Evolutionary conservation across 2,888 invertebrate species (phyloP).

Genomic region (Drosophila aldrichi): DNA sequence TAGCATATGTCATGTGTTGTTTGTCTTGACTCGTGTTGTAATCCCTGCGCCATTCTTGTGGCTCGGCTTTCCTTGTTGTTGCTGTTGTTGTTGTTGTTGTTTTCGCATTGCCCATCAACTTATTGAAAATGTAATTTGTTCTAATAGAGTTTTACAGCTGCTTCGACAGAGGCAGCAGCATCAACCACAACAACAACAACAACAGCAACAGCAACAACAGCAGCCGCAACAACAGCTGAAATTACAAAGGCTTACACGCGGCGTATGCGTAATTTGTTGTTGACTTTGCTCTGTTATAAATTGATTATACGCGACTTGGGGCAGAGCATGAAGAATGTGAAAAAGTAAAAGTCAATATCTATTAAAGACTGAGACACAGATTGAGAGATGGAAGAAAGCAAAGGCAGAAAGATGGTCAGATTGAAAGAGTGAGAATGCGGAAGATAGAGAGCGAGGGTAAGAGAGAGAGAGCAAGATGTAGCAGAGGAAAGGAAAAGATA

Average conservation of each 20-base stretch:
- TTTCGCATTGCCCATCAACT: slow-evolving; percentile 53
- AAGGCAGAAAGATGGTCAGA: neutral
- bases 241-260: slow-evolving; percentile 19
- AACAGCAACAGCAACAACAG: neutral
- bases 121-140: slow-evolving; percentile 76
- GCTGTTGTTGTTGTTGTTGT: slow-evolving; percentile 23
- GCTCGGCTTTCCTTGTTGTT: slow-evolving; percentile 11
- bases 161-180: slow-evolving; percentile 26
- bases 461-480: neutral
- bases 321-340: neutral
- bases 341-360: neutral
- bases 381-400: neutral
- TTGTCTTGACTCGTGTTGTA: slow-evolving; percentile 40
- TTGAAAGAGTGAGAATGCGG: neutral
- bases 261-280: slow-evolving; percentile 45
- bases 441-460: neutral
- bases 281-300: neutral
- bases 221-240: slow-evolving; percentile 25
- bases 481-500: neutral
- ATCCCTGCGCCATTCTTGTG: slow-evolving; percentile 26
- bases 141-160: slow-evolving; percentile 66
- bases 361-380: neutral
- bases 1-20: slow-evolving; percentile 71
- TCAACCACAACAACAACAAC: slow-evolving; percentile 14
- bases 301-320: neutral